phyloP scores from a whole-genome alignment of 2,888 invertebrate genomes.

The Chironomus tentans region DNA sequence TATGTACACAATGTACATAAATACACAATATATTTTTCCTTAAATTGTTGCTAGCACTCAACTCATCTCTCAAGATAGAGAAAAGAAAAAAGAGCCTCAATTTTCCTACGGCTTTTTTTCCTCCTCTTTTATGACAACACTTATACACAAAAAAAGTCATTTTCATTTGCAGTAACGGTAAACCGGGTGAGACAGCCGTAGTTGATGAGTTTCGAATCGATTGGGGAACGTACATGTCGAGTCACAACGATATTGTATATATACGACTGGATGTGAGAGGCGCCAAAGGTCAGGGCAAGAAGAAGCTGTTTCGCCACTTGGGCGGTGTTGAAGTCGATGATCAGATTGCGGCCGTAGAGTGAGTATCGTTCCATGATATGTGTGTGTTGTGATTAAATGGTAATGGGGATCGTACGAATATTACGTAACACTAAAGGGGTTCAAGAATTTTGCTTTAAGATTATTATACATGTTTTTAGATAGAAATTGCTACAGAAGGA shows the following conservation, averaged over 20 bases:
- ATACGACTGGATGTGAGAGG: constrained; percentile 87
- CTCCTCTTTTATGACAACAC: neutral
- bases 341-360: constrained; percentile 77
- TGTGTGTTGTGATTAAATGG: neutral
- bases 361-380: constrained; percentile 27
- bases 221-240: constrained; percentile 90
- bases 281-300: constrained; percentile 68
- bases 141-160: neutral
- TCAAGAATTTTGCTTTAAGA: too few relatives aligned
- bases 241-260: constrained; percentile 82
- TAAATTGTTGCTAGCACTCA: too few relatives aligned
- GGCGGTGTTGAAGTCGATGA: constrained; percentile 89
- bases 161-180: constrained; percentile 60
- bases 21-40: too few relatives aligned
- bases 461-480: too few relatives aligned
- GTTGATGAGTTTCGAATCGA: constrained; percentile 78
- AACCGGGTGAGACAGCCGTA: constrained; percentile 85
- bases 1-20: too few relatives aligned
- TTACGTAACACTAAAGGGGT: too few relatives aligned
- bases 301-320: constrained; percentile 68
- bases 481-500: too few relatives aligned
- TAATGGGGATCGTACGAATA: neutral
- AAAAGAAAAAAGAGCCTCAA: too few relatives aligned
- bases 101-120: too few relatives aligned
- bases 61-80: too few relatives aligned